phyloP scores from a whole-genome alignment of 2,888 invertebrate species.

The Slavum lentiscoides region DNA sequence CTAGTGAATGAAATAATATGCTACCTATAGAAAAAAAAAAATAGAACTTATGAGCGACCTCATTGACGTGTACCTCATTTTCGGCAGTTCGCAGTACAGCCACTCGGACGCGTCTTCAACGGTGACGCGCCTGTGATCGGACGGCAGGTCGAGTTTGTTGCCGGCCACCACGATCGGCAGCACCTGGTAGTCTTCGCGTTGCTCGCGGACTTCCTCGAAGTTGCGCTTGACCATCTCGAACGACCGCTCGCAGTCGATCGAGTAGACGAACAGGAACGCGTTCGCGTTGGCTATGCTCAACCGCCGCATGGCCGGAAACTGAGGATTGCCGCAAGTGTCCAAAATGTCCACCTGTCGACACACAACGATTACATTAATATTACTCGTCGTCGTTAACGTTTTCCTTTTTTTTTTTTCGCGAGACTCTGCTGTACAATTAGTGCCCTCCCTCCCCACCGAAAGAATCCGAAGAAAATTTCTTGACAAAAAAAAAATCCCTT shows the following conservation, averaged over 20 bases:
- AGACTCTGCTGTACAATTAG: too few relatives aligned
- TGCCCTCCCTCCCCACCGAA: too few relatives aligned
- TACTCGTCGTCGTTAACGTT: too few relatives aligned
- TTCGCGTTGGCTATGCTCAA: constrained; percentile 85
- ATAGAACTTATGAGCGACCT: too few relatives aligned
- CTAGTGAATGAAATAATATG: too few relatives aligned
- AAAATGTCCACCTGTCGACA: constrained; percentile 70
- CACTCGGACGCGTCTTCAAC: constrained; percentile 81
- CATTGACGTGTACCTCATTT: constrained; percentile 64
- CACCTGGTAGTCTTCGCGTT: constrained; percentile 76
- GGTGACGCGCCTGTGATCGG: constrained; percentile 71
- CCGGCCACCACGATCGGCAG: constrained; percentile 85
- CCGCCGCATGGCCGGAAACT: constrained; percentile 88
- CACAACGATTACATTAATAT: not conserved
- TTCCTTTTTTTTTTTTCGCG: too few relatives aligned
- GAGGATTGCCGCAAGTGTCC: constrained; percentile 83
- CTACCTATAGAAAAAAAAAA: too few relatives aligned
- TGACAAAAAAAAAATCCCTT: too few relatives aligned
- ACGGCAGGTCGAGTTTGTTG: constrained; percentile 79
- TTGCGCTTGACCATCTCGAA: constrained; percentile 75
- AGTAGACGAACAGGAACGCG: constrained; percentile 85
- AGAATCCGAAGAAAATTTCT: too few relatives aligned
- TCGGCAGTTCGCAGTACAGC: constrained; percentile 76
- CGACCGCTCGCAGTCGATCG: constrained; percentile 74
- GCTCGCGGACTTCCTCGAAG: constrained; percentile 81